Percentiles rank a stretch among this genome's conserved stretches.
phyloP scores from a whole-genome alignment of 2,888 invertebrate genomes.

The Thymelicus lineola region DNA sequence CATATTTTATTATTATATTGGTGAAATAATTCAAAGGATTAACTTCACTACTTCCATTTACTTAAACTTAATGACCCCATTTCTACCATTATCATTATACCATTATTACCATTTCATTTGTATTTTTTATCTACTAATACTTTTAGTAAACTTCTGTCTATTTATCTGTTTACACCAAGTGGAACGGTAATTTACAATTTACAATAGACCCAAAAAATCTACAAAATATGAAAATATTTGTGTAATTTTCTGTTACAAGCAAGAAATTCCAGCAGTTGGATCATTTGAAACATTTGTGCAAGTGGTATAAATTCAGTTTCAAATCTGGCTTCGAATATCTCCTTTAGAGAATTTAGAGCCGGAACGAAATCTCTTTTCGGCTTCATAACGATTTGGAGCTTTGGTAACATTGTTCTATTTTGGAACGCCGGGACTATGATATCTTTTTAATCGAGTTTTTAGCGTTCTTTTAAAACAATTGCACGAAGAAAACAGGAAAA shows the following conservation, averaged over 20 bases:
- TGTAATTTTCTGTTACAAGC: not conserved
- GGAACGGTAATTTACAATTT: no score
- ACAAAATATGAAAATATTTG: slow-evolving; percentile 1
- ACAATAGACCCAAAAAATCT: no score
- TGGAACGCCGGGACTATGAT: not conserved
- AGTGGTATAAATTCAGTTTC: slow-evolving; percentile 35
- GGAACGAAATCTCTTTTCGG: slow-evolving; percentile 27
- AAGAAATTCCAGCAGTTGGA: slow-evolving; percentile 12
- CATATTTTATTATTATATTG: no score
- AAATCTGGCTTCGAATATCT: slow-evolving; percentile 29
- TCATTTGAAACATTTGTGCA: slow-evolving; percentile 33
- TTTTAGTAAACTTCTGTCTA: no score
- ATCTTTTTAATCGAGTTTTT: slow-evolving; percentile 2
- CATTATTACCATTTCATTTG: no score
- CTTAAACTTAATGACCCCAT: no score
- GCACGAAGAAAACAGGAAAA: no score
- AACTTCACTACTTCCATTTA: no score
- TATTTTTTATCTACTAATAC: no score
- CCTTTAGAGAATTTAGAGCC: slow-evolving; percentile 33
- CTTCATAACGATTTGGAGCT: slow-evolving; percentile 10
- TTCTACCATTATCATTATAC: no score
- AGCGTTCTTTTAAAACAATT: not conserved
- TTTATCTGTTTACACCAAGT: no score
- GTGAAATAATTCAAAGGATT: no score
- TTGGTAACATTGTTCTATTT: slow-evolving; percentile 12